Conservation (phyloP, 1,140 invertebrate genomes). For the Atta colombica region DNA sequence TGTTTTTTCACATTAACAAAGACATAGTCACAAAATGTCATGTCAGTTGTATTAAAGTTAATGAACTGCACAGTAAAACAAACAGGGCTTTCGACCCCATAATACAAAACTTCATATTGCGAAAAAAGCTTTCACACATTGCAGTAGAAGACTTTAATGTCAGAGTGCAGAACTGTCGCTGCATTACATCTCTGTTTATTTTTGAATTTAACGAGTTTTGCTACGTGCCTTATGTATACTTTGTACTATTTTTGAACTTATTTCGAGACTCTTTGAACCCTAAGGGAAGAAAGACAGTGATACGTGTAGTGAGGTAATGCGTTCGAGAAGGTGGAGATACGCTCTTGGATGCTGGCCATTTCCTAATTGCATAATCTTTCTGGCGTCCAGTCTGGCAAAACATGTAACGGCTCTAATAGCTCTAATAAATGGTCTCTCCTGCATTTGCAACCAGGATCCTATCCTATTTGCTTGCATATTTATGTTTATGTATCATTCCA, state of each 20-base stretch:
- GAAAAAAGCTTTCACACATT: background rate
- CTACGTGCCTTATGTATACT: slow-evolving; percentile 5
- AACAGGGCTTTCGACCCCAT: background rate
- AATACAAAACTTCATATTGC: slow-evolving; percentile 7
- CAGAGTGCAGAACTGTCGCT: background rate
- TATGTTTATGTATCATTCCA: background rate
- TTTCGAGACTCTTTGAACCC: slow-evolving; percentile 43
- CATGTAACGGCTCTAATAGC: slow-evolving; percentile 73
- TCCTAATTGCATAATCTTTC: slow-evolving; percentile 85
- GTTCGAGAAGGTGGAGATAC: slow-evolving; percentile 63
- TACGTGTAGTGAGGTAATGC: slow-evolving; percentile 15
- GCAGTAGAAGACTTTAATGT: slow-evolving; percentile 12
- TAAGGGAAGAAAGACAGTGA: slow-evolving; percentile 25
- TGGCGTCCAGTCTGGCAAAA: slow-evolving; percentile 77
- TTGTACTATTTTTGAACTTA: slow-evolving; percentile 34
- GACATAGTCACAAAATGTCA: background rate
- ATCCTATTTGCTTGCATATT: slow-evolving; percentile 23
- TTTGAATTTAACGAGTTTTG: slow-evolving; percentile 37
- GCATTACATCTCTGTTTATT: slow-evolving; percentile 31
- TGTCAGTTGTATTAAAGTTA: slow-evolving; percentile 4
- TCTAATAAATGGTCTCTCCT: slow-evolving; percentile 62
- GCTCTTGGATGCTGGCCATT: slow-evolving; percentile 82
- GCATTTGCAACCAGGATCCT: slow-evolving; percentile 43
- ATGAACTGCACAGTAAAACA: background rate
- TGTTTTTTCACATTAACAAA: background rate